These are phyloP conservation scores for Sesamia nonagrioides DNA, from an alignment of 1,140 invertebrate genomes.

Conservation along the genomic window DNA sequence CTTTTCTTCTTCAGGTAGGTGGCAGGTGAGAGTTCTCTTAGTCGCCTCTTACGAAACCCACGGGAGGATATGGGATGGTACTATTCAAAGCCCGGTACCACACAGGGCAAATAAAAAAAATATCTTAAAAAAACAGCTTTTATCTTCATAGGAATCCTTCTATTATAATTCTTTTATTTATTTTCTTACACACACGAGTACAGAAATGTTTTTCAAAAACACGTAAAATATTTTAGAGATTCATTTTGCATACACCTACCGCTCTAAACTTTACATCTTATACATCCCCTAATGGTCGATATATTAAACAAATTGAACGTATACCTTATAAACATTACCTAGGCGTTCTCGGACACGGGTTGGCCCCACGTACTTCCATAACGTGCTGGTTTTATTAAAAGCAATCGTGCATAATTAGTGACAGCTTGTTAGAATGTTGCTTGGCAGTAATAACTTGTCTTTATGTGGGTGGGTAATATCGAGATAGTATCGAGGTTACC, in stretches of 20 bases:
- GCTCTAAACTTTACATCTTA: neutral
- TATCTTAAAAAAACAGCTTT: too few species aligned
- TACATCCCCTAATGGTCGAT: neutral
- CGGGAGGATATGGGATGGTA: too few species aligned
- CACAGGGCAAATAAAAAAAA: too few species aligned
- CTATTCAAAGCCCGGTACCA: too few species aligned
- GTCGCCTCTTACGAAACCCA: too few species aligned
- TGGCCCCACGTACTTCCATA: slow-evolving; percentile 7
- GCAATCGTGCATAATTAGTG: slow-evolving; percentile 24
- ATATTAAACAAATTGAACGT: neutral
- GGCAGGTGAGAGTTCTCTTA: too few species aligned
- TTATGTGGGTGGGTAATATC: neutral
- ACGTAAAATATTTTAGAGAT: neutral
- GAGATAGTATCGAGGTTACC: neutral
- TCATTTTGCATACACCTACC: neutral
- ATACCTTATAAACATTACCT: slow-evolving; percentile 3
- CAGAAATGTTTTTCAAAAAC: neutral
- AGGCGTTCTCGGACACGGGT: neutral
- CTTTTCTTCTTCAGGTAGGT: too few species aligned
- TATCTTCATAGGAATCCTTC: too few species aligned
- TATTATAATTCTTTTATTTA: too few species aligned
- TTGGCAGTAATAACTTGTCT: slow-evolving; percentile 1
- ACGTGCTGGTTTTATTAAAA: slow-evolving; percentile 16
- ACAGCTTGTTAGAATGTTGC: neutral
- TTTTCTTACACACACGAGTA: too few species aligned